Base-by-base conservation (phyloP, 2,888 invertebrate species). In the Dicranocentrus wangi region DNA sequence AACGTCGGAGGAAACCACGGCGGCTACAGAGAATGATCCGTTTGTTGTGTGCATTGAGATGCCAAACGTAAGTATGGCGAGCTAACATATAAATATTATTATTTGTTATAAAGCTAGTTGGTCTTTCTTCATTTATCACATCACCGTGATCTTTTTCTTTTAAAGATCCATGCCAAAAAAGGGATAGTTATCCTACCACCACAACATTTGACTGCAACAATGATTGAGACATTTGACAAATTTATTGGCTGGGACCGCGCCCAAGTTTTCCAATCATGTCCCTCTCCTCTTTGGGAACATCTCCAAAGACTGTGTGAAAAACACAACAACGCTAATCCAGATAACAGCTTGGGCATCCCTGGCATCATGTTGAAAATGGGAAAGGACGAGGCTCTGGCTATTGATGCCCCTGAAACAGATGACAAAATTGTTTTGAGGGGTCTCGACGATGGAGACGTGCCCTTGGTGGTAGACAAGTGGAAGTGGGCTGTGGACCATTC, bases 121-220 rank as follows among this genome's bases (percentile, higher is more conserved):
- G 8, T 19, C 10, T 23, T 43, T 15, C 8, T 13, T 63, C n/a
- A 1, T 5, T 15, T 60, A 60, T 1, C 39, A 19, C 5, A 17
- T 17, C 19, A 32, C 8, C 7, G 1, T 28, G 7, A 10, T 32
- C 8, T 28, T 1, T 19, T 17, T 32, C 7, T 39, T 15, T n/a
- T 60, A 8, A 15, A 73, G 73, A 21, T 73, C 17, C 65, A 73
- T 21, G 27, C 66, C 8, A 39, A 8, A 17, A 76, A 76, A 58
- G 76, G 76, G 1, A 28, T 76, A 13, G 39, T 76, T 28, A 1
- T 76, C 7, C 47, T 76, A 13, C 8, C 76, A 13, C 76, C 76
- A 0, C 25, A 25, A 19, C 19, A 21, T 27, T 43, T 60, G 5
- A 76, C 76, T 10, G 5, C 25, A 0, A 27, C 28, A 21, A 51